Evolutionary conservation across 2,888 invertebrate species (phyloP), one percentile per base, ranked within the genome.

Genomic region (Liodrosophila aerea): DNA sequence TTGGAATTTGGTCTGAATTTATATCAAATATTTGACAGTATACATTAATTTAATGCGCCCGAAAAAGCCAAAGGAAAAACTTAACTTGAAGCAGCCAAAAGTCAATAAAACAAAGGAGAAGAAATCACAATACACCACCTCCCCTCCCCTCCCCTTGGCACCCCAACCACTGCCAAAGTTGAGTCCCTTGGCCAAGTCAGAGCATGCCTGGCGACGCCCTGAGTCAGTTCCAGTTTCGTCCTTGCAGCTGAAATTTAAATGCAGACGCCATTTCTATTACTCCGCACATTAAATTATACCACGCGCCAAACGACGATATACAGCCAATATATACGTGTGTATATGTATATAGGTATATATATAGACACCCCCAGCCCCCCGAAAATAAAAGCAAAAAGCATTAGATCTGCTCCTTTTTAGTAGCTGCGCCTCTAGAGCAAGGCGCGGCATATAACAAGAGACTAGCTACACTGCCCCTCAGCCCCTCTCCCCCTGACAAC

Each of bases 241-340:
- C 70, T 73, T 72, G 75, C 70, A 64, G 64, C n/a, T 59, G 61
- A 67, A 82, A 82, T 85, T 85, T 82, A 80, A 80, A 85, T 72
- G 83, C 64, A 82, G 83, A 82, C 84, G 83, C 82, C 85, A 78
- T 78, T 78, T 78, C 85, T 85, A 78, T 78, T 78, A 77, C 65
- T 68, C 75, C 72, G 37, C 85, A 78, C 85, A 85, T 78, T 78
- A 78, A 78, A 78, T 85, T 78, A 74, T 72, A 85, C 39, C 65
- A 70, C 65, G 71, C 65, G 71, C 72, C 70, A 64, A 74, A 84
- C 64, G 71, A 84, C 64, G 67, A 74, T 76, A 80, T 81, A 59
- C 84, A 73, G 71, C 60, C 82, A 77, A 75, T 68, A 57, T 58
- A 51, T 40, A 46, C 27, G 5, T 22, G 22, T 22, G 2, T 22